Percentiles rank a stretch among this genome's conserved stretches.
Conservation (phyloP, 2,113 vertebrate species). For the Oryzias javanicus region DNA sequence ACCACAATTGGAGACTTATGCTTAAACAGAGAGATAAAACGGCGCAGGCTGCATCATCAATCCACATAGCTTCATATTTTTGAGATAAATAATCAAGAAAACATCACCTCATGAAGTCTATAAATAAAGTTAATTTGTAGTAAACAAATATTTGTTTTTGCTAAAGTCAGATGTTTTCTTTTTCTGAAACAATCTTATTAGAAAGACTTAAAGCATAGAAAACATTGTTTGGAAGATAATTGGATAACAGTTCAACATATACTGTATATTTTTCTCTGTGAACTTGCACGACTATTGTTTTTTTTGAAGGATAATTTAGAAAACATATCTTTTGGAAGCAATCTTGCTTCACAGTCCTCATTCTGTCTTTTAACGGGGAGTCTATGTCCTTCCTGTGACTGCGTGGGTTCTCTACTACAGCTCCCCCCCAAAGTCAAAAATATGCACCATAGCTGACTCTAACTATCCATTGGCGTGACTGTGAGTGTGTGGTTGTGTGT, state of each 20-base stretch:
- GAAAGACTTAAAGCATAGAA: no score
- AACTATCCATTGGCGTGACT: no score
- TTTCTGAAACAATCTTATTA: background rate
- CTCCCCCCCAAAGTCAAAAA: no score
- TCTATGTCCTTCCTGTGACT: no score
- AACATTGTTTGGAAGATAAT: background rate
- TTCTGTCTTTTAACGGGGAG: no score
- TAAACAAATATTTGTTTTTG: slow-evolving; percentile 66
- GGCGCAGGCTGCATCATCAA: slow-evolving; percentile 21
- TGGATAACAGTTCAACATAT: background rate
- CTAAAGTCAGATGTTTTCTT: slow-evolving; percentile 53
- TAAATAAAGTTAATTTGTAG: slow-evolving; percentile 38
- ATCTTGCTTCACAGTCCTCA: no score
- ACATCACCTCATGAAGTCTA: slow-evolving; percentile 36
- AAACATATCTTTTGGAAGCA: no score
- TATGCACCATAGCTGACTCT: no score
- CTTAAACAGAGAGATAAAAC: slow-evolving; percentile 50
- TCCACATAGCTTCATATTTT: slow-evolving; percentile 35
- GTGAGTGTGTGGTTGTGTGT: no score
- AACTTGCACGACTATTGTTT: no score
- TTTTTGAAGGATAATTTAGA: no score
- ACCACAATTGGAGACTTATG: slow-evolving; percentile 13
- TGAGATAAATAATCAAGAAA: slow-evolving; percentile 45
- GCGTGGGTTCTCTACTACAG: no score
- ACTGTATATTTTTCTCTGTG: background rate